Evolutionary conservation across 2,888 invertebrate genomes (phyloP).

Genomic region (Physocephala rufipes): DNA sequence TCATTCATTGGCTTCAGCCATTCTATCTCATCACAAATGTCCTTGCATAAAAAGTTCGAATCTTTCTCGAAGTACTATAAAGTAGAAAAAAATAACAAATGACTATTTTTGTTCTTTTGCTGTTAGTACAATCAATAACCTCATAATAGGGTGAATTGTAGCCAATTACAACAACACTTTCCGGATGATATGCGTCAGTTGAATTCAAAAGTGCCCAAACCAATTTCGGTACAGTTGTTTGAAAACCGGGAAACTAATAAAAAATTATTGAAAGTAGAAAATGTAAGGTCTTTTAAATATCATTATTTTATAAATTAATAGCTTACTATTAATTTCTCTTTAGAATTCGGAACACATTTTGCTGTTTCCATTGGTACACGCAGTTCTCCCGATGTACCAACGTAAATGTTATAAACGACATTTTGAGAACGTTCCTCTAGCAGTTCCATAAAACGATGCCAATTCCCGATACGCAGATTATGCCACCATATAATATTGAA

Average conservation of each 20-base stretch:
- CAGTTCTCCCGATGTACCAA: conserved; percentile 26
- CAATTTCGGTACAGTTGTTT: conserved; percentile 13
- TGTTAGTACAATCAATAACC: not conserved
- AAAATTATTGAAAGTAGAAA: too few relatives aligned
- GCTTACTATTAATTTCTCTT: not conserved
- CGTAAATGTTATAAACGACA: conserved; percentile 22
- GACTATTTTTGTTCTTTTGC: too few relatives aligned
- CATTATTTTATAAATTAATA: not conserved
- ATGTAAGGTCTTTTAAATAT: too few relatives aligned
- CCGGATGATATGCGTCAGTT: not conserved
- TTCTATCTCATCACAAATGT: conserved; percentile 29
- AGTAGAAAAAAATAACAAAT: too few relatives aligned
- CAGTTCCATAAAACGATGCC: conserved; percentile 23
- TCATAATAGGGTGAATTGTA: conserved; percentile 26
- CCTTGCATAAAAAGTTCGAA: conserved; percentile 17
- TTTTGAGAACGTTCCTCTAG: conserved; percentile 24
- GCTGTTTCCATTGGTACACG: conserved; percentile 8
- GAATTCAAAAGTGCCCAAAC: conserved; percentile 19
- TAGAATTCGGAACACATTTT: not conserved
- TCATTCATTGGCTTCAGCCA: conserved; percentile 22
- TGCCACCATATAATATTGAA: conserved; percentile 31
- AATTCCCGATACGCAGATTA: conserved; percentile 25
- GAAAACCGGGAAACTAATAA: conserved; percentile 1
- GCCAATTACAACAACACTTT: conserved; percentile 22
- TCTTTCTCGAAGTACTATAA: not conserved